phyloP scores from a whole-genome alignment of 2,888 invertebrate species.

The Eupithecia tripunctaria region DNA sequence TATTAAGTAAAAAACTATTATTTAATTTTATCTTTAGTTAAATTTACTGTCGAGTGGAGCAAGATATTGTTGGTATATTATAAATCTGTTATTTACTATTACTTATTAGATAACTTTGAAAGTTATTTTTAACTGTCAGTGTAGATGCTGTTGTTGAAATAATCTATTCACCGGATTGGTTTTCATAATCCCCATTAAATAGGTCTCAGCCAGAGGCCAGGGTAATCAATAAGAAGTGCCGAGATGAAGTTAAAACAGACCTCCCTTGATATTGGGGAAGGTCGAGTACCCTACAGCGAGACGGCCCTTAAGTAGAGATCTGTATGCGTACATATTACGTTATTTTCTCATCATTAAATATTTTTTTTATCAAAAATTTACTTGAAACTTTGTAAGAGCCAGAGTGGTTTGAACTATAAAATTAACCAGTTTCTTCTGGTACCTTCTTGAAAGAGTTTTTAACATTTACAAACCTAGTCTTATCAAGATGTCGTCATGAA shows the following conservation, averaged over 20 bases:
- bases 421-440: no score
- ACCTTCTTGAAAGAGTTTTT: neutral
- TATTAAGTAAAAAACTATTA: no score
- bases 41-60: no score
- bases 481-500: no score
- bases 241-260: constrained; percentile 79
- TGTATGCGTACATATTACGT: constrained; percentile 60
- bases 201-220: constrained; percentile 39
- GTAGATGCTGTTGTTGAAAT: no score
- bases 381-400: no score
- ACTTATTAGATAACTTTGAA: no score
- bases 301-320: constrained; percentile 64
- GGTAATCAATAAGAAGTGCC: constrained; percentile 69
- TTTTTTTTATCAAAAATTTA: no score
- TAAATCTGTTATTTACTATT: no score
- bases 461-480: neutral
- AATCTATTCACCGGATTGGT: neutral
- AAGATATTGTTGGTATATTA: no score
- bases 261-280: constrained; percentile 79
- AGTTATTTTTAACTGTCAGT: neutral
- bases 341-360: neutral
- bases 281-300: constrained; percentile 77
- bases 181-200: constrained; percentile 41
- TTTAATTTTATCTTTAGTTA: no score
- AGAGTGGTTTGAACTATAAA: no score